Evolutionary conservation across 2,797 vertebrate genomes (phyloP).

Genomic region (Pyrocephalus nanus): DNA sequence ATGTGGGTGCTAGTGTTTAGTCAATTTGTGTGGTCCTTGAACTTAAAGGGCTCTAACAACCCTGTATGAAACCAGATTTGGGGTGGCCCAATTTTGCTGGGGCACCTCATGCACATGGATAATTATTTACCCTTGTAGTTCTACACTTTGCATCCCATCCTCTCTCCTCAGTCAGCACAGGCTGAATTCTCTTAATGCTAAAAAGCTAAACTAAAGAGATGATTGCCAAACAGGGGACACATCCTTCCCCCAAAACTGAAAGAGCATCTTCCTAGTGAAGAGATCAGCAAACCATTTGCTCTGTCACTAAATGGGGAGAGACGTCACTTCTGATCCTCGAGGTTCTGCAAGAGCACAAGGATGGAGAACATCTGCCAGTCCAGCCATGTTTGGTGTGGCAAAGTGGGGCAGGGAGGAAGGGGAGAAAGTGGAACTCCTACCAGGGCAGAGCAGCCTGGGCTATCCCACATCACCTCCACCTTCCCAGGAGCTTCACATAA

Average conservation of each 20-base stretch:
- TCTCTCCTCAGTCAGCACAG: neutral
- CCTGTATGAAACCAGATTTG: neutral
- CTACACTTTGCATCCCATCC: neutral
- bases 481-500: neutral
- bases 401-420: neutral
- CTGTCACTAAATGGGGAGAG: neutral
- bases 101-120: neutral
- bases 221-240: neutral
- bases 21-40: neutral
- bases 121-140: neutral
- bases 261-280: neutral
- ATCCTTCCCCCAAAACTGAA: rapidly evolving
- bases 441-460: neutral
- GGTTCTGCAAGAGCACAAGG: neutral
- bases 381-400: neutral
- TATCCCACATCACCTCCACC: neutral
- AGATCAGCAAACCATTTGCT: rapidly evolving
- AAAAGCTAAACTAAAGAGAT: neutral
- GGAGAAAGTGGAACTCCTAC: neutral
- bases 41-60: neutral
- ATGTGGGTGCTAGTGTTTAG: neutral
- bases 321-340: neutral
- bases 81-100: neutral
- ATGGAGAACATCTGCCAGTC: neutral
- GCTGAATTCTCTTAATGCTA: neutral